A percentile compares a stretch with the other conserved stretches of the same genome.
phyloP scores from a whole-genome alignment of 2,888 invertebrate species.

The Automeris io region DNA sequence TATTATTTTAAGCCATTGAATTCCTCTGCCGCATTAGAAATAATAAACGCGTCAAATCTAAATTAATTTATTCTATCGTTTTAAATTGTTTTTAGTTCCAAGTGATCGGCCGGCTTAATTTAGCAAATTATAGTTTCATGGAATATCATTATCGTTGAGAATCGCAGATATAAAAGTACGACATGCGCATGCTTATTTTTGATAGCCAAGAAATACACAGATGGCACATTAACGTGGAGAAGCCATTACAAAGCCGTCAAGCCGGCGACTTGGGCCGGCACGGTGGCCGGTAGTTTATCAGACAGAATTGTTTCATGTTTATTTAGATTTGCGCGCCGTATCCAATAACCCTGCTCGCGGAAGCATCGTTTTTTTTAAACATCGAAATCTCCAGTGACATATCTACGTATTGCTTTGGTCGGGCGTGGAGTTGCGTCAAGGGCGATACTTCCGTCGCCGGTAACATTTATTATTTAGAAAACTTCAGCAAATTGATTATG shows the following conservation, averaged over 20 bases:
- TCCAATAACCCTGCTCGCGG: constrained; percentile 36
- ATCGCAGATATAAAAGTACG: no score
- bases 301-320: constrained; percentile 35
- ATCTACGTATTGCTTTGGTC: constrained; percentile 38
- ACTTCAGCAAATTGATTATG: constrained; percentile 43
- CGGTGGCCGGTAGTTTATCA: constrained; percentile 19
- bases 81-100: neutral
- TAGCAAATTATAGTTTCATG: neutral
- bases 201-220: constrained; percentile 21
- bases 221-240: constrained; percentile 11
- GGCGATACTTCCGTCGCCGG: constrained; percentile 51
- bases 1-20: neutral
- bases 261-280: constrained; percentile 11
- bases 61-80: neutral
- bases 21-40: neutral
- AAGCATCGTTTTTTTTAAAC: constrained; percentile 39
- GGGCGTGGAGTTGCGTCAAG: constrained; percentile 39
- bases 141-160: no score
- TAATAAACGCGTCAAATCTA: neutral
- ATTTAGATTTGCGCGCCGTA: constrained; percentile 38
- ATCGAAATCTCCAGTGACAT: constrained; percentile 41
- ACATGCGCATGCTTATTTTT: constrained; percentile 13
- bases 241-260: constrained; percentile 15
- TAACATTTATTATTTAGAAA: constrained; percentile 59
- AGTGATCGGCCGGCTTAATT: neutral